phyloP scores from a whole-genome alignment of 1,140 invertebrate species.

The Phocides pigmalion region DNA sequence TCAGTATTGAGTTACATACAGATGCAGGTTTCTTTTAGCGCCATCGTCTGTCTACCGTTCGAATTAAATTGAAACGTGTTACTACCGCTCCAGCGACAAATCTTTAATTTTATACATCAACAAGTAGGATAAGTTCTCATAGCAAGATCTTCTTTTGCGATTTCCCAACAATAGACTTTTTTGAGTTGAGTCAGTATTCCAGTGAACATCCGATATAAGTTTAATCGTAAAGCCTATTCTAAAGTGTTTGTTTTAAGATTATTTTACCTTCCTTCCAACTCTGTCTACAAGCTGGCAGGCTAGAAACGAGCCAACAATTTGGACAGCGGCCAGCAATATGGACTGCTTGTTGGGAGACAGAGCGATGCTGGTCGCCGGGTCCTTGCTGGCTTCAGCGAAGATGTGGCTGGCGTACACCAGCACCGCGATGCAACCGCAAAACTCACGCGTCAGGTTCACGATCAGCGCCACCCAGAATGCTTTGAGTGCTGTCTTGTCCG shows the following conservation, averaged over 20 bases:
- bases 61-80: no score
- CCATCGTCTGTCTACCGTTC: no score
- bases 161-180: no score
- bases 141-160: no score
- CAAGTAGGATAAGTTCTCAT: no score
- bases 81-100: no score
- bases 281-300: conserved; percentile 73
- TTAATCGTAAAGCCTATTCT: no score
- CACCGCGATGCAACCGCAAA: conserved; percentile 76
- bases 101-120: no score
- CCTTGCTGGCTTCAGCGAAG: conserved; percentile 67
- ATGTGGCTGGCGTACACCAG: conserved; percentile 76
- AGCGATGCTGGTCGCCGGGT: conserved; percentile 54
- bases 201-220: no score
- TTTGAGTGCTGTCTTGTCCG: conserved; percentile 68
- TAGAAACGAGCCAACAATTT: conserved; percentile 72
- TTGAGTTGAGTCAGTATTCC: no score
- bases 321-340: conserved; percentile 68
- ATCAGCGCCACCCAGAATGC: conserved; percentile 74
- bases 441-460: conserved; percentile 69
- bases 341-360: conserved; percentile 74
- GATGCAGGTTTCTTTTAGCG: no score
- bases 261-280: conserved; percentile 67
- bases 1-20: no score
- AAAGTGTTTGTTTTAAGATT: neutral